These are phyloP conservation scores for Nycticryphes semicollaris DNA, from an alignment of 2,113 vertebrate species.

Conservation along the genomic window DNA sequence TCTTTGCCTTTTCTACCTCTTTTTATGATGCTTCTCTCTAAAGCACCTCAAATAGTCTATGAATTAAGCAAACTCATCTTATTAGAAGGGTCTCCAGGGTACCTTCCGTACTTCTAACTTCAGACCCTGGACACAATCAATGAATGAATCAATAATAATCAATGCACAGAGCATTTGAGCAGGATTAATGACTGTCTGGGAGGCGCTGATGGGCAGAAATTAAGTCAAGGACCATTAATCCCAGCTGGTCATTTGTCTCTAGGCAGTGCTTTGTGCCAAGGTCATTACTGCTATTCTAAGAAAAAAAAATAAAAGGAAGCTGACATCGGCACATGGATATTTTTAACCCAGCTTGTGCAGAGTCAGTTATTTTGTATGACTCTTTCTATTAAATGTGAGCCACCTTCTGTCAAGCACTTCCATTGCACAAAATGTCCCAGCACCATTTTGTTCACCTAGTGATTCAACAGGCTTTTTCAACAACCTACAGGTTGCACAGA, in stretches of 20 bases:
- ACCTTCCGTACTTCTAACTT: slow-evolving; percentile 19
- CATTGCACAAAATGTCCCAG: background rate
- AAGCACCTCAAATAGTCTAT: slow-evolving; percentile 31
- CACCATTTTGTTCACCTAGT: background rate
- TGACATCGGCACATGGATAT: background rate
- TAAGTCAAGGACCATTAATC: slow-evolving; percentile 63
- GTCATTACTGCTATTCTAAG: slow-evolving; percentile 28
- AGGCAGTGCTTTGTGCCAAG: slow-evolving; percentile 45
- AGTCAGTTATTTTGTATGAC: background rate
- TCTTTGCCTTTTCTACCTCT: slow-evolving; percentile 2
- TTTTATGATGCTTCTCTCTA: slow-evolving; percentile 12
- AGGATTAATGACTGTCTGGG: slow-evolving; percentile 55
- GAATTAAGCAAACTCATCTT: slow-evolving; percentile 62
- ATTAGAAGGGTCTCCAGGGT: slow-evolving; percentile 52
- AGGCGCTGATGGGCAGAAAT: slow-evolving; percentile 53
- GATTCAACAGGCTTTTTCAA: background rate
- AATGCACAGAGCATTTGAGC: slow-evolving; percentile 46
- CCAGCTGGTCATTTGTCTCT: slow-evolving; percentile 65
- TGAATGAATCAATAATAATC: slow-evolving; percentile 65
- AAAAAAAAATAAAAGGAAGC: background rate
- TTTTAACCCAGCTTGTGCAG: background rate
- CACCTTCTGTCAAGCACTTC: background rate
- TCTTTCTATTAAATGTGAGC: background rate
- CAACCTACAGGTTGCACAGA: background rate
- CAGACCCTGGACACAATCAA: slow-evolving; percentile 45